phyloP scores from a whole-genome alignment of 2,113 vertebrate species.

The Excalfactoria chinensis region DNA sequence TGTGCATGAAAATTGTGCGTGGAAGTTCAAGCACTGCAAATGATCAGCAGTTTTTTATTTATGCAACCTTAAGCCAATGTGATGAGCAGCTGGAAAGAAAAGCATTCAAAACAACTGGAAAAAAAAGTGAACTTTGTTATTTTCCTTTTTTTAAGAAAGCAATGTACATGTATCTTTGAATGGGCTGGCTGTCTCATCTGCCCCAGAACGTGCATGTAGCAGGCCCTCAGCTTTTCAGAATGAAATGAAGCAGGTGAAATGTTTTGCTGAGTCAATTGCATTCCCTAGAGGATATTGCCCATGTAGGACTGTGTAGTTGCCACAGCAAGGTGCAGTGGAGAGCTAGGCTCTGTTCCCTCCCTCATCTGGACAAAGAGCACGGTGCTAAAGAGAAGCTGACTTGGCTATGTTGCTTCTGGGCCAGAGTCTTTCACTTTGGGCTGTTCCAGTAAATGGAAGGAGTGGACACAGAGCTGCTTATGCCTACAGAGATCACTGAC shows the following conservation, averaged over 20 bases:
- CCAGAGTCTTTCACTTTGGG: not conserved
- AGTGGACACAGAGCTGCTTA: not conserved
- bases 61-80: constrained; percentile 12
- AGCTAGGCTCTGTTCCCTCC: not conserved
- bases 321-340: not conserved
- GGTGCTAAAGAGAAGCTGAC: not conserved
- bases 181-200: not conserved
- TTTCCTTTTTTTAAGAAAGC: not conserved
- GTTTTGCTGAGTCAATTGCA: not conserved
- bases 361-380: not conserved
- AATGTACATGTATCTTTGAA: not conserved
- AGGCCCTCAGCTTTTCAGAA: not conserved
- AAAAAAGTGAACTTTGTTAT: not conserved
- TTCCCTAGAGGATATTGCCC: not conserved
- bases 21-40: not conserved
- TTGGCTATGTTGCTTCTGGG: not conserved
- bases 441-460: not conserved
- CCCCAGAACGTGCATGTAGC: not conserved
- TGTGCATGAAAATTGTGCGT: not conserved
- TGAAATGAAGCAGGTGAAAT: not conserved
- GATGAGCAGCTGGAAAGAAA: constrained; percentile 24
- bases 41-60: constrained; percentile 28
- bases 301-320: not conserved
- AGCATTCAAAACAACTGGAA: constrained; percentile 30
- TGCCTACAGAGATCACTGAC: not conserved